These are phyloP conservation scores for Macrotis lagotis DNA, from an alignment of 2,113 vertebrate species.

Conservation along the genomic window DNA sequence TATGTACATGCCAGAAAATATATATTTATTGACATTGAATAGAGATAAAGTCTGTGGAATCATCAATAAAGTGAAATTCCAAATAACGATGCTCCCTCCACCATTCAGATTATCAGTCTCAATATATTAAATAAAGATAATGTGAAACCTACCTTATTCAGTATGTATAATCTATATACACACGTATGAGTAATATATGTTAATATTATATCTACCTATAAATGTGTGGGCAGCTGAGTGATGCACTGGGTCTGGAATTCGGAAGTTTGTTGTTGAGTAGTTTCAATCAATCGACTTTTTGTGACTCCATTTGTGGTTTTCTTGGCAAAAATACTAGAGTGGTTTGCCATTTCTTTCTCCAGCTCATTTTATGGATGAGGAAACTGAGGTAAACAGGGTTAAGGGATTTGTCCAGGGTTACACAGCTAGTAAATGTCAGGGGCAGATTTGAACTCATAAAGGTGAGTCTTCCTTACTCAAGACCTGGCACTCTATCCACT, in stretches of 20 bases:
- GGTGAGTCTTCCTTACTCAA: neutral
- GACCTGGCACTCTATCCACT: too few relatives aligned
- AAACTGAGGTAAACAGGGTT: neutral
- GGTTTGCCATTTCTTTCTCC: neutral
- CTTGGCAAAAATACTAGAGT: neutral
- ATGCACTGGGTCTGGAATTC: too few relatives aligned
- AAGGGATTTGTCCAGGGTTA: neutral
- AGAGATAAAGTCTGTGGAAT: neutral
- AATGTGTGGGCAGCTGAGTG: too few relatives aligned
- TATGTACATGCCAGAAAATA: rapidly evolving
- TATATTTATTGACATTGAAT: neutral
- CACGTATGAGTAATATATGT: neutral
- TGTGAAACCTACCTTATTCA: neutral
- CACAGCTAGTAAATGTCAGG: neutral
- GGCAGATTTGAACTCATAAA: too few relatives aligned
- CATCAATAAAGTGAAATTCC: neutral
- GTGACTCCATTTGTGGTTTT: neutral
- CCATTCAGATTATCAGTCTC: neutral
- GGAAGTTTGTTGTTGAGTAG: too few relatives aligned
- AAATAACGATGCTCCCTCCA: neutral
- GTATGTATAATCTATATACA: neutral
- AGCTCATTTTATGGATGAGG: neutral
- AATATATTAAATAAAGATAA: neutral
- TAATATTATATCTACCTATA: neutral
- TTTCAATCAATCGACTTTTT: neutral